A percentile compares a stretch with the other conserved stretches of the same genome.
Evolutionary conservation across 2,888 invertebrate species (phyloP).

Genomic region (Orthosia gracilis): DNA sequence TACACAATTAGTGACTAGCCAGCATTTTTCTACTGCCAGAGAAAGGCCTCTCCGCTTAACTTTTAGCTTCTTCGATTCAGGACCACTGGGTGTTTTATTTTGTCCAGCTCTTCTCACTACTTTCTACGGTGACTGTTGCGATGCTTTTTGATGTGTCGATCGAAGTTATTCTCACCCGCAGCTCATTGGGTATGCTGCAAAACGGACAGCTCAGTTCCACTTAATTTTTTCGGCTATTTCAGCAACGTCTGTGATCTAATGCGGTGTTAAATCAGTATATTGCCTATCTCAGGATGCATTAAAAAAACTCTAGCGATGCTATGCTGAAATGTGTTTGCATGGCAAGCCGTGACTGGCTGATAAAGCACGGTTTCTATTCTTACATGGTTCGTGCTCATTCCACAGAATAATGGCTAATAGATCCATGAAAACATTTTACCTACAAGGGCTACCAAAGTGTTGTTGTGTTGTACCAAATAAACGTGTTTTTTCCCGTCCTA

Average conservation of each 20-base stretch:
- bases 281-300: neutral
- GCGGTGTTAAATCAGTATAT: neutral
- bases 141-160: too few relatives aligned
- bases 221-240: too few relatives aligned
- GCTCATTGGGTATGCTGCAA: too few relatives aligned
- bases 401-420: neutral
- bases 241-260: neutral
- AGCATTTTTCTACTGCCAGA: neutral
- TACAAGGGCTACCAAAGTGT: neutral
- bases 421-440: neutral
- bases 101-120: neutral
- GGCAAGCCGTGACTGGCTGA: neutral
- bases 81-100: neutral
- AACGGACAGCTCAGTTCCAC: too few relatives aligned
- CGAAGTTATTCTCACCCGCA: neutral
- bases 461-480: too few relatives aligned
- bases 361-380: neutral
- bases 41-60: neutral
- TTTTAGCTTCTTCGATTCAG: neutral
- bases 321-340: neutral
- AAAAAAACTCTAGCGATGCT: neutral
- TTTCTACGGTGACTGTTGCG: too few relatives aligned
- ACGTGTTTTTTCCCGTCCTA: too few relatives aligned
- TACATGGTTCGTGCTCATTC: neutral
- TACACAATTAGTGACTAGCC: too few relatives aligned